phyloP scores from a whole-genome alignment of 2,113 vertebrate genomes.

The Gopherus flavomarginatus region DNA sequence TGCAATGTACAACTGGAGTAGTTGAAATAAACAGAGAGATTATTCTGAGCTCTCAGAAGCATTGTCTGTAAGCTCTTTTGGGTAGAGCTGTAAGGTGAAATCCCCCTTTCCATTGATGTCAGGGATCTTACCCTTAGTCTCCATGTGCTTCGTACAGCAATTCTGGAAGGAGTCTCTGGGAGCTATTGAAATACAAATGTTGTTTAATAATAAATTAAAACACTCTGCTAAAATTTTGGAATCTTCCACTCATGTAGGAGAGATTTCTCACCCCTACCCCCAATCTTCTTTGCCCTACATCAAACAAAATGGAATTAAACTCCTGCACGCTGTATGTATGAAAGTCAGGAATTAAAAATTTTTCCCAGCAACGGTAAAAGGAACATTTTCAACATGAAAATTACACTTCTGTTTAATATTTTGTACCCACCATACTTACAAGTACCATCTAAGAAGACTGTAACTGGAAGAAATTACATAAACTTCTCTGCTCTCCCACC shows the following conservation, averaged over 20 bases:
- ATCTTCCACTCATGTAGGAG: accelerated
- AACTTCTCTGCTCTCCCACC: neutral
- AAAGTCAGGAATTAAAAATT: accelerated
- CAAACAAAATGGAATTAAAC: neutral
- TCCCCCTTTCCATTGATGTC: neutral
- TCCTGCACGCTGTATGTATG: neutral
- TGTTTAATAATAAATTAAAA: neutral
- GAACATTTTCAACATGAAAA: accelerated
- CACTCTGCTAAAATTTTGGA: neutral
- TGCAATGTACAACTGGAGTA: neutral
- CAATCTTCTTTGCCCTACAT: neutral
- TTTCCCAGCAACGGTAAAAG: accelerated
- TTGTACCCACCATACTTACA: accelerated
- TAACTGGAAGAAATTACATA: neutral
- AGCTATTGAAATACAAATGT: neutral
- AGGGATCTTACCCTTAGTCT: neutral
- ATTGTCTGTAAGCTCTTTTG: neutral
- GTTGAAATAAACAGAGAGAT: neutral
- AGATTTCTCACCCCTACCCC: neutral
- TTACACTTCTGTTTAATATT: accelerated
- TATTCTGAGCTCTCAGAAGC: neutral
- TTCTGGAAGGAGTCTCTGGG: neutral
- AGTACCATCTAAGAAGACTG: neutral
- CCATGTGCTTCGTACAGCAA: neutral
- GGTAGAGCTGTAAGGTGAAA: neutral